phyloP scores from a whole-genome alignment of 2,113 vertebrate species.

The Thamnophis sirtalis region DNA sequence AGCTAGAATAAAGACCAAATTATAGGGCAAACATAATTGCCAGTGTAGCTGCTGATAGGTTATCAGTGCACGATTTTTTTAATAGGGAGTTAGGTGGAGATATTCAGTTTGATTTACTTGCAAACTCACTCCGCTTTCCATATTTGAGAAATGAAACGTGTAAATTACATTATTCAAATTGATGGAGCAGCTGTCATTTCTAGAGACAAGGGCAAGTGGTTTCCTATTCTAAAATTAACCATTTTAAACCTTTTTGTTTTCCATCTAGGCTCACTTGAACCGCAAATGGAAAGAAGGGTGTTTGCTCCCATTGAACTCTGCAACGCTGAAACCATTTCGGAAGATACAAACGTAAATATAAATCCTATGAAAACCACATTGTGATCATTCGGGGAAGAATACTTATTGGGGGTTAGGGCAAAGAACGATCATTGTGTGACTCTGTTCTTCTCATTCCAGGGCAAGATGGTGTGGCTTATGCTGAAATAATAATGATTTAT shows the following conservation, averaged over 20 bases:
- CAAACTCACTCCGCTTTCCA: conserved; percentile 50
- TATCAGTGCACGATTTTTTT: conserved; percentile 59
- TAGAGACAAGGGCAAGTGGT: conserved; percentile 38
- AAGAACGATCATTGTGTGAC: conserved; percentile 38
- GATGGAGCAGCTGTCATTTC: conserved; percentile 61
- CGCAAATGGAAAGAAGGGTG: conserved; percentile 63
- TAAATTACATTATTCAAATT: conserved; percentile 71
- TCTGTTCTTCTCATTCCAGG: conserved; percentile 53
- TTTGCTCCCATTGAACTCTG: conserved; percentile 36
- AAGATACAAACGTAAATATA: conserved; percentile 26
- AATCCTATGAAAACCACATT: conserved; percentile 16
- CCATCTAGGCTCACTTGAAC: conserved; percentile 47
- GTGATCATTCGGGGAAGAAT: conserved; percentile 25
- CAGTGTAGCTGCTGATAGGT: conserved; percentile 55
- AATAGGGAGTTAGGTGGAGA: conserved; percentile 43
- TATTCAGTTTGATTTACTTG: conserved; percentile 47
- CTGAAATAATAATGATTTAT: conserved; percentile 44
- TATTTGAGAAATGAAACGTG: conserved; percentile 53
- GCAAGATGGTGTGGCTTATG: conserved; percentile 38
- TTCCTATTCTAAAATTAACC: conserved; percentile 57
- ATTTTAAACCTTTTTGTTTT: conserved; percentile 62
- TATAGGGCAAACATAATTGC: conserved; percentile 65
- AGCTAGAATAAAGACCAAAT: conserved; percentile 61
- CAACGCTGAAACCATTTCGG: conserved; percentile 24
- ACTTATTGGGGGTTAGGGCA: conserved; percentile 13